Conservation (phyloP, 1,140 invertebrate genomes). For the Drosophila kurseongensis region DNA sequence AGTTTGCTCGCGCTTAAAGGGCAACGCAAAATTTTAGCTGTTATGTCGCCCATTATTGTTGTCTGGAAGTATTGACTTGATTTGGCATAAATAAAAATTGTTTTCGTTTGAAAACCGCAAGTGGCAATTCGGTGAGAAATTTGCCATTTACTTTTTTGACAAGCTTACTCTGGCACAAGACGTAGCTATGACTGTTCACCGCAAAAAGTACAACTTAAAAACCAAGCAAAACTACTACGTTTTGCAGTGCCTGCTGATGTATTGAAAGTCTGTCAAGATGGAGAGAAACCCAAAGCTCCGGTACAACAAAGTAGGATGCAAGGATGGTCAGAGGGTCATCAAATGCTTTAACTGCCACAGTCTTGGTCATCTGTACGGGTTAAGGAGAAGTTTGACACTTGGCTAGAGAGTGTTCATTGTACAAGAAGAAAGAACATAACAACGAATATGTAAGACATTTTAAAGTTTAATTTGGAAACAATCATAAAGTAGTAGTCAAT, state of each 20-base stretch:
- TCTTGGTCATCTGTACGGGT: neutral
- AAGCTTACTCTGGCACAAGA: neutral
- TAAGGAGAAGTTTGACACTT: neutral
- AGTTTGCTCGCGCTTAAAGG: no score
- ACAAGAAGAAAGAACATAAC: neutral
- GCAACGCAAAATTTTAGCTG: no score
- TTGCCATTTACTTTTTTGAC: neutral
- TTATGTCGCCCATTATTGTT: no score
- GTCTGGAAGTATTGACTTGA: no score
- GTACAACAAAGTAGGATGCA: neutral
- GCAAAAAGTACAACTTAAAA: conserved; percentile 2
- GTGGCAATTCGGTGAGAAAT: neutral
- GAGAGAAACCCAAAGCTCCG: neutral
- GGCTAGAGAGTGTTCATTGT: neutral
- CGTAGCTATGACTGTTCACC: neutral
- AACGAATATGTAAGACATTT: conserved; percentile 2
- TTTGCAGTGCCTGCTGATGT: conserved; percentile 1
- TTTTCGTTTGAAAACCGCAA: neutral
- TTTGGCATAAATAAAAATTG: no score
- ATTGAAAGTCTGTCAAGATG: neutral
- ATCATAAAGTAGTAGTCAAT: neutral
- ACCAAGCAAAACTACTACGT: neutral
- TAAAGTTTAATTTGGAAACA: neutral
- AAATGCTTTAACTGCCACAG: neutral
- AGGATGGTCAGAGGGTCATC: neutral